phyloP scores from a whole-genome alignment of 2,888 invertebrate species.

The Drosophila anomelani region DNA sequence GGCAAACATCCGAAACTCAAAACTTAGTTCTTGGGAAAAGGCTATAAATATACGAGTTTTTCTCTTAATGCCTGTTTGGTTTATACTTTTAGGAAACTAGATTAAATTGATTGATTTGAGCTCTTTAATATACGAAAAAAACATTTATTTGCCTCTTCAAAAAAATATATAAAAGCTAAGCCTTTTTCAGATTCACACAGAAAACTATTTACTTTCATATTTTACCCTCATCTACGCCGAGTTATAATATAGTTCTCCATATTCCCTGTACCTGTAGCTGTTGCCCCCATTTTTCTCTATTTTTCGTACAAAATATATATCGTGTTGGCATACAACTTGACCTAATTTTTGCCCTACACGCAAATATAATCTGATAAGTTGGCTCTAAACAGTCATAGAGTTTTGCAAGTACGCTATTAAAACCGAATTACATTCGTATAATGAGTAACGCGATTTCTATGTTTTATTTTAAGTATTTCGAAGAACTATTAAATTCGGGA shows the following conservation, averaged over 20 bases:
- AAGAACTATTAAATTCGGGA: background rate
- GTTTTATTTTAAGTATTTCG: background rate
- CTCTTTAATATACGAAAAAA: no score
- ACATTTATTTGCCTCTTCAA: background rate
- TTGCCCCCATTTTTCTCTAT: background rate
- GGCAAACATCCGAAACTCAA: background rate
- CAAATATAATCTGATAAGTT: slow-evolving; percentile 1
- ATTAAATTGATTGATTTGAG: background rate
- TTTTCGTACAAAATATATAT: background rate
- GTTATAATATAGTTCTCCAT: background rate
- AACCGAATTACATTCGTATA: slow-evolving; percentile 1
- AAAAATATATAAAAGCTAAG: background rate
- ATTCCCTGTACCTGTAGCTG: background rate
- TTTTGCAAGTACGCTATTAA: slow-evolving; percentile 16
- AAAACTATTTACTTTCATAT: background rate
- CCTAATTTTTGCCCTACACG: slow-evolving; percentile 9
- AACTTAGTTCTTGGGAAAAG: background rate
- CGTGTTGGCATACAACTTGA: slow-evolving; percentile 5
- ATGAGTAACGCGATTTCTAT: slow-evolving; percentile 1
- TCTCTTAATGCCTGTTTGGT: background rate
- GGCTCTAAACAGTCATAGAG: slow-evolving; percentile 7
- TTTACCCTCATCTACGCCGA: background rate
- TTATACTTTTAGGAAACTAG: background rate
- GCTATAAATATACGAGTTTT: background rate
- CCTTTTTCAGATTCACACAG: background rate